Base-by-base conservation (phyloP, 2,797 vertebrate species). In the Ceryle rudis region DNA sequence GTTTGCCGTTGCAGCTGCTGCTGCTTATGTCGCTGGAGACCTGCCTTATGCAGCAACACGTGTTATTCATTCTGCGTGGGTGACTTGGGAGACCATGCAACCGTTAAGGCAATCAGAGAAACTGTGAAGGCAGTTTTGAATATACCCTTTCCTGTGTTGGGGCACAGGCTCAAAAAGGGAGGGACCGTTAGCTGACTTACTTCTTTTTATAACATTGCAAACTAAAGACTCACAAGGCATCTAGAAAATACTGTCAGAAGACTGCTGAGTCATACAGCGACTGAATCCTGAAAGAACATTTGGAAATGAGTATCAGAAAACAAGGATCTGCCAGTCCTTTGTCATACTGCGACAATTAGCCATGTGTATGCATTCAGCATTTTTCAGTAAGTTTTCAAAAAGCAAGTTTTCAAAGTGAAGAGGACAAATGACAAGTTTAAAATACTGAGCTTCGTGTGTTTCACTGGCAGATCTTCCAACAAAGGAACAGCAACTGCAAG, bases 401-500 rank as follows among this genome's bases (percentile, higher is more conserved):
- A 51, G 49, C 9, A 17, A 51, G 49, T 51, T 51, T 51, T 28
- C 49, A 51, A 51, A 28, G 26, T 51, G 55, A 57, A 73, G 91
- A 87, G 51, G 16, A 41, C 37, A 86, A 81, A 73, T 55, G 78
- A 72, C 60, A 69, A 4, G 60, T 94, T 85, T 41, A 55, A 89
- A 93, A 81, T 82, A 44, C 66, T 91, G 46, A 93, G 33, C 20
- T 80, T 74, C 64, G 2, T 97, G 71, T 97, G 37, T 80, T 98
- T 98, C 41, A 75, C 93, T 95, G 83, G 71, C 98, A 99, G 99
- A 98, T 96, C 98, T 99, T 78, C 98, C 99, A 77, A 98, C 97
- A 5, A 99, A 97, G 98, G 99, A 98, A 72, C 99, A 99, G 31
- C 99, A 99, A 72, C 98, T 99, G 5, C 99, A 99, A 92, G 99